Evolutionary conservation across 2,797 vertebrate genomes (phyloP), one percentile per base, ranked within the genome.

Genomic region (Holocentrus rufus): DNA sequence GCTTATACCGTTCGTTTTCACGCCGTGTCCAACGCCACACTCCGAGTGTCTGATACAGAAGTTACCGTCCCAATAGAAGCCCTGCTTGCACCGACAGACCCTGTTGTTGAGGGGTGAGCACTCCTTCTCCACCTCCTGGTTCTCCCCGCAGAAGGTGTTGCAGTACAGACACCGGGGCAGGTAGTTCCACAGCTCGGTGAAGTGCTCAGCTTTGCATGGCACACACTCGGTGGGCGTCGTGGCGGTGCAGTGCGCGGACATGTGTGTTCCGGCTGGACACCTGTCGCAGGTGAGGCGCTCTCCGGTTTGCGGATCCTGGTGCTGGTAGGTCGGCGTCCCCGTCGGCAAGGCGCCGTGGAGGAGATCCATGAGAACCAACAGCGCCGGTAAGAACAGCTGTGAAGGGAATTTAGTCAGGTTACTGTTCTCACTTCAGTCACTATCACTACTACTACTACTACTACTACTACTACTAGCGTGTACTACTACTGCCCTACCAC

Each of bases 141-240:
- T 89, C 0, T 58, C 77, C 0, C 2, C 44, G 77, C 93, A 94
- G 79, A 92, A 69, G 20, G 60, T 85, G 27, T 15, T 81, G 88
- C 94, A 94, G 86, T 93, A 93, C 39, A 94, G 87, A 55, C 94
- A 94, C 55, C 56, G 88, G 11, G 86, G 64, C 71, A 94, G 64
- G 87, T 92, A 93, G 84, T 94, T 93, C 91, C 90, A 92, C 70
- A 87, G 49, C 76, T 90, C 76, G 0, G 92, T 94, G 85, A 62
- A 94, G 63, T 93, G 90, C 0, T 71, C 7, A 0, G 0, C 0
- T 1, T 47, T 70, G 69, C 94, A 95, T 0, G 57, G 15, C 0
- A 0, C 18, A 62, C 94, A 95, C 59, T 44, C 0, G 0, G 93
- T 94, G n/a, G 47, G 20, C 2, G n/a, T 13, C 42, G 54, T 77